Evolutionary conservation across 2,113 vertebrate genomes (phyloP), one percentile per base, ranked within the genome.

Genomic region (Raja brachyura): DNA sequence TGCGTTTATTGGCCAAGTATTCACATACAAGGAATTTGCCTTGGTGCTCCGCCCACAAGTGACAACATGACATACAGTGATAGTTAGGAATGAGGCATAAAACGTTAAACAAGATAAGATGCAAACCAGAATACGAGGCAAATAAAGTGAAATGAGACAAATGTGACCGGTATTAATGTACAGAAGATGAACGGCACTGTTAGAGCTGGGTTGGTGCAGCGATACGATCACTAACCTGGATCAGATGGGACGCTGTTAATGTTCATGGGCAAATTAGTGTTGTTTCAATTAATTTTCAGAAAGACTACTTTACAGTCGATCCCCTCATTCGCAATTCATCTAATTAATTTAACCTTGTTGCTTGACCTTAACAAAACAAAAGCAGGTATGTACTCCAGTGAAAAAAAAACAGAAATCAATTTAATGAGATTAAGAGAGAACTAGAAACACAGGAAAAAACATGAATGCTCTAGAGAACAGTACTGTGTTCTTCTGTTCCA

Each of bases 311-410:
- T 22, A 88, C 14, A n/a, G 63, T 9, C 63, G 59, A 88, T 88
- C 56, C 31, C 31, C 59, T 63, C 83, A 88, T 31, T 88, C 59
- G 31, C 83, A 88, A 31, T 88, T 88, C 63, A 88, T 11, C 59
- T 66, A 63, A 88, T 88, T 88, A 18, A 88, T 63, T 88, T 88
- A 88, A 88, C 83, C 83, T 63, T 61, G n/a, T 66, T 63, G 59
- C 28, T 88, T 88, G 83, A 63, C 59, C n/a, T 63, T 63, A 88
- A 63, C 28, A 63, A 31, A 63, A 31, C 28, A 20, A 31, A 88
- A 88, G 16, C n/a, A 16, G 59, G 13, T 59, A 66, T 33, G 59
- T 63, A 25, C 31, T n/a, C 56, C 13, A 66, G 25, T 7, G 63
- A 88, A 88, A 88, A 73, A 73, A 20, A 8, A 1, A 1, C 83